Evolutionary conservation across 2,888 invertebrate species (phyloP), one percentile per base, ranked within the genome.

Genomic region (Drosophila niveifrons): DNA sequence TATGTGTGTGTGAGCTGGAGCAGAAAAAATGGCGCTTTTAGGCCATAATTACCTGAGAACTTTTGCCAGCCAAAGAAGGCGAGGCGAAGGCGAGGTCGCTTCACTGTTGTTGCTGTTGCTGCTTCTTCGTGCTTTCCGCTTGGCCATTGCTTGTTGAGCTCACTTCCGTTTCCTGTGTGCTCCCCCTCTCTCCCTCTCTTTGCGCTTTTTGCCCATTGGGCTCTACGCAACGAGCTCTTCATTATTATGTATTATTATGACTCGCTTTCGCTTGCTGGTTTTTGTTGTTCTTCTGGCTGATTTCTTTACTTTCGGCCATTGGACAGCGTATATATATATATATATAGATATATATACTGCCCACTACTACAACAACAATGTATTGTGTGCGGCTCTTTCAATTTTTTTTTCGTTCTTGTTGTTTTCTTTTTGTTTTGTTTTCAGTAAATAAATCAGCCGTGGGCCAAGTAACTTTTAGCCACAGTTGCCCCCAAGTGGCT

Each of bases 41-140:
- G 85, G 79, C 82, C 84, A 89, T 85, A 89, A 89, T 85, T 89
- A 85, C 89, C 85, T 89, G 85, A 87, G 82, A 88, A 89, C 79
- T 87, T 84, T 83, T 64, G 56, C 70, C 53, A 59, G 72, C 41
- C 65, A 41, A 48, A n/a, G n/a, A n/a, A n/a, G n/a, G n/a, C n/a
- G n/a, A n/a, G n/a, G n/a, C n/a, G 47, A 2, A 41, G 39, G 13
- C 39, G 39, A 41, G 44, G 68, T 4, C n/a, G n/a, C 36, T 36
- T n/a, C 36, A 34, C 34, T 34, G 2, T 11, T 23, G 10, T 18
- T 48, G 1, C 8, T 41, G 11, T 23, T 28, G 3, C n/a, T 51
- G n/a, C 18, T 29, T 43, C 47, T 47, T 52, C 48, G 43, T 57
- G 57, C 66, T 67, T 75, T 72, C 67, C 68, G 75, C 48, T 67